Evolutionary conservation across 2,797 vertebrate species (phyloP), one percentile per base, ranked within the genome.

Genomic region (Antrozous pallidus): DNA sequence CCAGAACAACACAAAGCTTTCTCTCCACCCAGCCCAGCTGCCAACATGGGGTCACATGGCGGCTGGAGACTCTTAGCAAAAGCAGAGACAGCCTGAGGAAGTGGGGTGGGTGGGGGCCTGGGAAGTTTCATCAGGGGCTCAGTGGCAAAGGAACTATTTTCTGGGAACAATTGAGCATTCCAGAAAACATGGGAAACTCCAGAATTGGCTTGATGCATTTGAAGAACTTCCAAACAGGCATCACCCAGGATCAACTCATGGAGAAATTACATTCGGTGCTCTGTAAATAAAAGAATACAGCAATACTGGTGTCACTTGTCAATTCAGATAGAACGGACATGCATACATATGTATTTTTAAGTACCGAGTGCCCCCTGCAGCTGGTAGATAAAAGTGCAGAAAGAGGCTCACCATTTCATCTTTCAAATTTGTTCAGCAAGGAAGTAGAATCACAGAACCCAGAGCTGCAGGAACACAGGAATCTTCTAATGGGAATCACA

Each of bases 301-400:
- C 28, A 82, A 22, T 12, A 18, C 56, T 47, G 24, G 20, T 36
- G 56, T 31, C 40, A 54, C 58, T 20, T 38, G 42, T 74, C 58
- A 61, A n/a, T 18, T 63, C 63, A 74, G 38, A 3, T 10, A 3
- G 4, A 73, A 51, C 4, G 71, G 1, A 24, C 18, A 28, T 9
- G 58, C 7, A 24, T 5, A 65, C 26, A 31, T 33, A 1, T 31
- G n/a, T n/a, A 18, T 78, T 86, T 96, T 63, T 90, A 94, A 95
- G 61, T 42, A 22, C 4, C 2, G 14, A 85, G 73, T 14, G 93
- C 94, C 95, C 88, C 85, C 93, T 96, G 78, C 94, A 94, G 95
- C 36, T 79, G 18, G 56, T 81, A 90, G n/a, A 18, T 67, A 51
- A 81, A 92, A 90, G 47, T 51, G 82, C 91, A 92, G 47, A 49